Evolutionary conservation across 2,888 invertebrate species (phyloP).

Genomic region (Lamellibrachia columna): DNA sequence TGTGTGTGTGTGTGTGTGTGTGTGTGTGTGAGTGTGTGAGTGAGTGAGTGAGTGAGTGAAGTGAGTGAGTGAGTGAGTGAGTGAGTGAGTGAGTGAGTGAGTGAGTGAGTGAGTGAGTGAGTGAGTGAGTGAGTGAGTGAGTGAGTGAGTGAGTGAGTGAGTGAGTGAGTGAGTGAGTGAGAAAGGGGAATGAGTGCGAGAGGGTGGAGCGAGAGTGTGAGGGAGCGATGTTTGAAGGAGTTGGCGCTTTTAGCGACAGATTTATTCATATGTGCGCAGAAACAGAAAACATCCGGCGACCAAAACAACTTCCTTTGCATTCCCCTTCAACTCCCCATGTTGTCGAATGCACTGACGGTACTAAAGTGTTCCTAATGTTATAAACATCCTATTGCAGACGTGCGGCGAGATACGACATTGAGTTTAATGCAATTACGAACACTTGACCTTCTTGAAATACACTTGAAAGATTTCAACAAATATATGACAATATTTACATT

Average conservation of each 20-base stretch:
- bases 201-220: background rate
- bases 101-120: background rate
- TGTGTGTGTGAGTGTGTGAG: no score
- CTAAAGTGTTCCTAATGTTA: background rate
- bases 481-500: background rate
- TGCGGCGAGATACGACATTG: background rate
- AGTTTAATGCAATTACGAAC: background rate
- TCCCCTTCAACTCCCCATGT: background rate
- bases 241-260: background rate
- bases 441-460: background rate
- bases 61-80: background rate
- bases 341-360: background rate
- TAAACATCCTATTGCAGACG: background rate
- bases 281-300: background rate
- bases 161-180: background rate
- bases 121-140: conserved; percentile 6
- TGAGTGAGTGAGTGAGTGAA: no score
- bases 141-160: background rate
- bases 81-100: background rate
- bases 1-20: no score
- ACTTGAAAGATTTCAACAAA: background rate
- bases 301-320: background rate
- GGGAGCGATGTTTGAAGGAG: background rate
- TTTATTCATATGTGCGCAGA: background rate
- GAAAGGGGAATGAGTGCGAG: background rate